Conservation (phyloP, 1,140 invertebrate genomes). For the Chymomyza costata region DNA sequence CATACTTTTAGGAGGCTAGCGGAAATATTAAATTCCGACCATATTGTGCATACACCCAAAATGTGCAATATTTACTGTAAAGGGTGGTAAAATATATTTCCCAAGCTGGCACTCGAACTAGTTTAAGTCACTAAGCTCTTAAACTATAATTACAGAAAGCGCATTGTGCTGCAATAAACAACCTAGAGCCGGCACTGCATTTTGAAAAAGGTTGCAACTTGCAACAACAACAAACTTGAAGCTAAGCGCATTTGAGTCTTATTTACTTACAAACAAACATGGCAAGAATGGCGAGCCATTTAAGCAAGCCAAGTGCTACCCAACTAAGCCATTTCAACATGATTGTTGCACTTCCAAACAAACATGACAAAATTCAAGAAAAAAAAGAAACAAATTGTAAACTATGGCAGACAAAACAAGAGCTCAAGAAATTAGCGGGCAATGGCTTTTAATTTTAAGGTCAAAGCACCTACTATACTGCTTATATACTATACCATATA, state of each 20-base stretch:
- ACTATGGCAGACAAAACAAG: constrained; percentile 11
- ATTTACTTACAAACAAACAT: constrained; percentile 33
- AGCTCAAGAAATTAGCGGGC: constrained; percentile 11
- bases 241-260: constrained; percentile 33
- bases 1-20: constrained; percentile 45
- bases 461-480: no score
- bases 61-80: no score
- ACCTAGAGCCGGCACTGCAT: constrained; percentile 10
- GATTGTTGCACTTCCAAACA: no score
- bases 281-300: constrained; percentile 33
- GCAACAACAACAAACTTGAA: constrained; percentile 14
- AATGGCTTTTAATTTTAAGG: no score
- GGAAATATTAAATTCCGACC: constrained; percentile 33
- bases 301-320: constrained; percentile 57
- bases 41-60: constrained; percentile 23
- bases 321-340: constrained; percentile 55
- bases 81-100: neutral
- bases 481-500: no score
- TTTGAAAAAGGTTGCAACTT: constrained; percentile 18
- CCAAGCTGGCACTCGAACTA: neutral
- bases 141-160: constrained; percentile 31
- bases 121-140: constrained; percentile 14
- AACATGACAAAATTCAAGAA: no score
- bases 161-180: no score
- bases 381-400: no score